phyloP scores from a whole-genome alignment of 2,888 invertebrate genomes.

The Adelognathus sp. region DNA sequence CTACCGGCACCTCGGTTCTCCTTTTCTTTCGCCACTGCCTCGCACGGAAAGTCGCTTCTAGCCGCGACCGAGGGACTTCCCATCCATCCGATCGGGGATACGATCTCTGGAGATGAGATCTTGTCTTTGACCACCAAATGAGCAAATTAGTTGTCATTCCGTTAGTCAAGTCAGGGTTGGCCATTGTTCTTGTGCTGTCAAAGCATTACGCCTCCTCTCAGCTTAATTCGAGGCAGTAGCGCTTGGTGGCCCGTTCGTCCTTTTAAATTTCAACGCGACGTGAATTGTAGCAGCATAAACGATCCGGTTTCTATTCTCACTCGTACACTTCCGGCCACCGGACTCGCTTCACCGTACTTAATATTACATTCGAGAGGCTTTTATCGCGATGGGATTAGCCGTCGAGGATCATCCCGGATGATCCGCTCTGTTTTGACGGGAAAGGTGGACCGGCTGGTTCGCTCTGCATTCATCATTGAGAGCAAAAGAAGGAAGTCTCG shows the following conservation, averaged over 20 bases:
- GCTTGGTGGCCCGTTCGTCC: background rate
- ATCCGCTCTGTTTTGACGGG: slow-evolving; percentile 73
- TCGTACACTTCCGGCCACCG: slow-evolving; percentile 43
- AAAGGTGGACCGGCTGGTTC: slow-evolving; percentile 47
- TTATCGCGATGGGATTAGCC: slow-evolving; percentile 64
- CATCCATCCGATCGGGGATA: slow-evolving; percentile 32
- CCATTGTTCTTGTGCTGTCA: slow-evolving; percentile 55
- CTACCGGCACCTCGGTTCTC: slow-evolving; percentile 68
- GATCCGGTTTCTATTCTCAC: background rate
- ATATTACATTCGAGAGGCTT: slow-evolving; percentile 44
- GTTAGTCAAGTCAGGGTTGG: slow-evolving; percentile 5
- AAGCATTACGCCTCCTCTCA: slow-evolving; percentile 35
- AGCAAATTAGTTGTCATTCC: slow-evolving; percentile 58
- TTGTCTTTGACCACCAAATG: slow-evolving; percentile 50
- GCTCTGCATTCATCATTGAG: background rate
- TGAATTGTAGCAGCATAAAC: background rate
- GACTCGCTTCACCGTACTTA: slow-evolving; percentile 30
- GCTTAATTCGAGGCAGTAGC: background rate
- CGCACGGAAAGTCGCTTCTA: background rate
- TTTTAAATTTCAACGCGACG: slow-evolving; percentile 5
- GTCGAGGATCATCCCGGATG: slow-evolving; percentile 71
- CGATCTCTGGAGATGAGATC: slow-evolving; percentile 54
- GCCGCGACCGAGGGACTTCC: slow-evolving; percentile 8
- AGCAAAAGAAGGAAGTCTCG: background rate
- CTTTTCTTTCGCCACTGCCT: background rate